phyloP scores from a whole-genome alignment of 2,113 vertebrate genomes.

The Marmota monax region DNA sequence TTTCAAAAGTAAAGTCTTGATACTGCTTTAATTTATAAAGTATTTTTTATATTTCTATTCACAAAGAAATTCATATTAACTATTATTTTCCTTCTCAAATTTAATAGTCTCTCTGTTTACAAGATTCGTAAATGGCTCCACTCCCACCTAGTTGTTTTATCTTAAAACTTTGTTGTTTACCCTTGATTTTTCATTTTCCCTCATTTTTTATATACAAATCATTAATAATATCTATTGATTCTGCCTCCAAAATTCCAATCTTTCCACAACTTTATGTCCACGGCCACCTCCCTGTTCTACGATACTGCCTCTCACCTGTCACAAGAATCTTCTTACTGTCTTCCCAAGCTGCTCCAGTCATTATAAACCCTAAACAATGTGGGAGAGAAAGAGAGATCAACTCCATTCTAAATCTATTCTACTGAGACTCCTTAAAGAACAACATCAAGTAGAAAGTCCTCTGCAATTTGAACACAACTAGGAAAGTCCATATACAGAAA shows the following conservation, averaged over 20 bases:
- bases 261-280: neutral
- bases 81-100: slow-evolving; percentile 44
- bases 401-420: neutral
- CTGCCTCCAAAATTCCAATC: neutral
- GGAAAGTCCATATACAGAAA: slow-evolving; percentile 5
- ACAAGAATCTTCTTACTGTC: neutral
- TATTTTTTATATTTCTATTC: slow-evolving; percentile 11
- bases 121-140: neutral
- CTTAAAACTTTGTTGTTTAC: neutral
- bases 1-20: slow-evolving; percentile 50
- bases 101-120: neutral
- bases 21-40: neutral
- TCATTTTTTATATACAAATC: neutral
- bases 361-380: neutral
- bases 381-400: neutral
- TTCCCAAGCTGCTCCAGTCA: neutral
- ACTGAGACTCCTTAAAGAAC: neutral
- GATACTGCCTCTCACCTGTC: neutral
- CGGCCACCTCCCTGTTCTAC: neutral
- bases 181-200: slow-evolving; percentile 28
- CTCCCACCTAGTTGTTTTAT: neutral
- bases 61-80: neutral
- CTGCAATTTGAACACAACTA: slow-evolving; percentile 30
- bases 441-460: neutral
- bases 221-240: neutral